Conservation (phyloP, 2,888 invertebrate genomes). For the Choreutis nemorana region DNA sequence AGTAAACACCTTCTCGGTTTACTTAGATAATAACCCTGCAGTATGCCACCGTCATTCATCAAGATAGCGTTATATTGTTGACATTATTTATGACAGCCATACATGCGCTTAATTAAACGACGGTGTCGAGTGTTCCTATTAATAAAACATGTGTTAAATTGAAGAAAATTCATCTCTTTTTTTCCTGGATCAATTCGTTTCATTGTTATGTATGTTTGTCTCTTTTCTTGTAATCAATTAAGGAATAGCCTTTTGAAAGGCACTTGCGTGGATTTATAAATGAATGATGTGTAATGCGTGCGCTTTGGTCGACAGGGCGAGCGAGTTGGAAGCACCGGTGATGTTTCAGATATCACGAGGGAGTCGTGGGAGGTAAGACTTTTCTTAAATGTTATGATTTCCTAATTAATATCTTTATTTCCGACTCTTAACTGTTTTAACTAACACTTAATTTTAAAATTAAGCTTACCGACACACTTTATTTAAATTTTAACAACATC, state of each 20-base stretch:
- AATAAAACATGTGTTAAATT: no score
- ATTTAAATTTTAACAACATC: constrained; percentile 18
- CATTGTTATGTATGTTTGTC: no score
- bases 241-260: no score
- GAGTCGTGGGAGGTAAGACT: constrained; percentile 93
- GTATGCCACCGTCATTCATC: constrained; percentile 23
- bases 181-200: no score
- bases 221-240: no score
- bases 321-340: constrained; percentile 73
- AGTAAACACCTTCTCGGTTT: not conserved
- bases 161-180: no score
- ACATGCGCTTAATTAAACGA: no score
- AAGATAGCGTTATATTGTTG: constrained; percentile 28
- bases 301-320: constrained; percentile 44
- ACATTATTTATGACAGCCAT: constrained; percentile 17
- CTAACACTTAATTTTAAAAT: not conserved
- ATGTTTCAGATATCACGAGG: constrained; percentile 81
- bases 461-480: constrained; percentile 23
- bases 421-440: not conserved
- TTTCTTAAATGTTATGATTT: not conserved
- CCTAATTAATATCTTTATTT: constrained; percentile 4
- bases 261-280: no score
- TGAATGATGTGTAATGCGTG: constrained; percentile 12
- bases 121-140: no score
- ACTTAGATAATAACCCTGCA: not conserved